These are phyloP conservation scores for Muscicapa comitata DNA, from an alignment of 2,797 vertebrate species.

Conservation along the genomic window DNA sequence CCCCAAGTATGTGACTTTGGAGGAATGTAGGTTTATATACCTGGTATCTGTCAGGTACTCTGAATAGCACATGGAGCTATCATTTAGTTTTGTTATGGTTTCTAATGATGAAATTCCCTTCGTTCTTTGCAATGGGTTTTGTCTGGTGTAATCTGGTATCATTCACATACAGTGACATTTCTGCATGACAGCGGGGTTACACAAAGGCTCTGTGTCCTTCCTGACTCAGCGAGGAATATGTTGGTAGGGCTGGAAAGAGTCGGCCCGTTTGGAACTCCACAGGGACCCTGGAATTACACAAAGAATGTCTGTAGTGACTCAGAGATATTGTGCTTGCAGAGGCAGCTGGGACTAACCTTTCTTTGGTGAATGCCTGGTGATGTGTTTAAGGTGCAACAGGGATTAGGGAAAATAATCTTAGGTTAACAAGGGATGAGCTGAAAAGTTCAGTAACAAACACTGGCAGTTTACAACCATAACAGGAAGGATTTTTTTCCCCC, in stretches of 20 bases:
- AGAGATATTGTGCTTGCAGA: not conserved
- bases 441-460: not conserved
- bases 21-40: not conserved
- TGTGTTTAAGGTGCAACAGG: not conserved
- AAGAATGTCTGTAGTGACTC: not conserved
- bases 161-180: not conserved
- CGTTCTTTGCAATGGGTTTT: not conserved
- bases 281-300: accelerated
- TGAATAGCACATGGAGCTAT: not conserved
- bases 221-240: not conserved
- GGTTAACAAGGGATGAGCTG: not conserved
- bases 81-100: not conserved
- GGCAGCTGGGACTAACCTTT: not conserved
- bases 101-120: not conserved
- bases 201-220: not conserved
- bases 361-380: not conserved
- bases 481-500: not conserved
- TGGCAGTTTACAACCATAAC: not conserved
- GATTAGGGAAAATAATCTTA: not conserved
- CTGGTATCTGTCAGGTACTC: not conserved
- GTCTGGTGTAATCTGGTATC: not conserved
- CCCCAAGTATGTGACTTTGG: not conserved
- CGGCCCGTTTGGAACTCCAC: not conserved
- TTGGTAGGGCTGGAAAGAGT: not conserved
- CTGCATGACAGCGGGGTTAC: not conserved